A percentile compares a stretch with the other conserved stretches of the same genome.
phyloP scores from a whole-genome alignment of 2,113 vertebrate genomes.

The Silurus meridionalis region DNA sequence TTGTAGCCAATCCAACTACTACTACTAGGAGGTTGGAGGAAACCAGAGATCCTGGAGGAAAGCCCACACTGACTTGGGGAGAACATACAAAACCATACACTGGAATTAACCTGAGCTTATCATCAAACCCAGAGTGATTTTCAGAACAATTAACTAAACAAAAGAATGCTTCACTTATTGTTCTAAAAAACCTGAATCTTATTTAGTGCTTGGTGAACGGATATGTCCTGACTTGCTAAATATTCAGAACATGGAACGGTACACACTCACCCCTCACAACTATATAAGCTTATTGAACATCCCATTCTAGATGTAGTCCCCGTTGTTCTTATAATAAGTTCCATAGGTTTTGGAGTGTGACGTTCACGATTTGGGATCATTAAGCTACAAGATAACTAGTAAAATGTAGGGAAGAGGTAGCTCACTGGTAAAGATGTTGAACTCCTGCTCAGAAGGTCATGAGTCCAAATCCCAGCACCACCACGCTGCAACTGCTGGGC shows the following conservation, averaged over 20 bases:
- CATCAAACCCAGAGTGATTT: neutral
- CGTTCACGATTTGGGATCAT: neutral
- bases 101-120: neutral
- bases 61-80: neutral
- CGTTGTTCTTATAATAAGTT: neutral
- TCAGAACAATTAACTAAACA: neutral
- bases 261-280: neutral
- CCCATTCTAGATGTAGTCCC: neutral
- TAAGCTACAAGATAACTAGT: neutral
- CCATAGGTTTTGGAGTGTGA: neutral
- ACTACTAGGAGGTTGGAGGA: neutral
- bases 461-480: no score
- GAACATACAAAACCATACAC: neutral
- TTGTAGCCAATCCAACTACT: neutral
- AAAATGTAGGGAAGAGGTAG: neutral
- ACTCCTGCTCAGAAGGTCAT: no score
- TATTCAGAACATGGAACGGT: neutral
- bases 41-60: neutral
- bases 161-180: no score
- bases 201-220: neutral
- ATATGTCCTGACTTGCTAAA: neutral
- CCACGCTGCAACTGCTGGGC: no score
- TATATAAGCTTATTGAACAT: neutral
- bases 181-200: neutral
- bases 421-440: no score